phyloP scores from a whole-genome alignment of 2,888 invertebrate species.

The Apotomis turbidana region DNA sequence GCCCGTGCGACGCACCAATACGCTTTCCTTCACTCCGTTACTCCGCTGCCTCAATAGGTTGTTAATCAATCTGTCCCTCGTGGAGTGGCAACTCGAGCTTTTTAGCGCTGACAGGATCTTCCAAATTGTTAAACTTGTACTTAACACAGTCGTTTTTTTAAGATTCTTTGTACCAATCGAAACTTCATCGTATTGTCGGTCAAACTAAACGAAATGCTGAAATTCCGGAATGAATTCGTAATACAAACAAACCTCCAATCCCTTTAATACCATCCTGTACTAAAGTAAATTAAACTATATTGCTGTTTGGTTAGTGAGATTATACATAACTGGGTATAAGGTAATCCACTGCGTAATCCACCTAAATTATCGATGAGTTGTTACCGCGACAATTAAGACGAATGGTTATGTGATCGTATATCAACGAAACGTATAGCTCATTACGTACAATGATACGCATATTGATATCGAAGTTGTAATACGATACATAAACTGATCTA shows the following conservation, averaged over 20 bases:
- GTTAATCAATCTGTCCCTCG: slow-evolving; percentile 52
- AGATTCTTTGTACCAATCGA: slow-evolving; percentile 6
- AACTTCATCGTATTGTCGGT: neutral
- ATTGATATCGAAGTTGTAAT: slow-evolving; percentile 37
- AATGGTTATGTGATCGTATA: slow-evolving; percentile 29
- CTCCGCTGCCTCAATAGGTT: slow-evolving; percentile 55
- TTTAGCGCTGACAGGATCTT: slow-evolving; percentile 38
- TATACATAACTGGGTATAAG: slow-evolving; percentile 28
- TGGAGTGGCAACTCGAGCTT: slow-evolving; percentile 35
- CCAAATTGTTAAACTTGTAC: slow-evolving; percentile 27
- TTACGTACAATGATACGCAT: slow-evolving; percentile 37
- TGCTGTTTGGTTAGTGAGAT: slow-evolving; percentile 21
- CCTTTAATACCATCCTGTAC: slow-evolving; percentile 1
- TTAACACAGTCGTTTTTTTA: neutral
- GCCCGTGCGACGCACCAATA: slow-evolving; percentile 49
- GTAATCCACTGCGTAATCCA: slow-evolving; percentile 33
- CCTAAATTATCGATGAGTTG: slow-evolving; percentile 28
- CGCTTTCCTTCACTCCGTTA: slow-evolving; percentile 52
- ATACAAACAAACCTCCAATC: slow-evolving; percentile 2
- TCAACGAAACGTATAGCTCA: slow-evolving; percentile 1
- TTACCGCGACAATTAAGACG: slow-evolving; percentile 36
- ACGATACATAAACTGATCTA: slow-evolving; percentile 43
- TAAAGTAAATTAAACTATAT: slow-evolving; percentile 24
- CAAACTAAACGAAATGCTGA: neutral
- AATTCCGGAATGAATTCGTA: neutral